Evolutionary conservation across 2,113 vertebrate genomes (phyloP).

Genomic region (Bathybates hornii): DNA sequence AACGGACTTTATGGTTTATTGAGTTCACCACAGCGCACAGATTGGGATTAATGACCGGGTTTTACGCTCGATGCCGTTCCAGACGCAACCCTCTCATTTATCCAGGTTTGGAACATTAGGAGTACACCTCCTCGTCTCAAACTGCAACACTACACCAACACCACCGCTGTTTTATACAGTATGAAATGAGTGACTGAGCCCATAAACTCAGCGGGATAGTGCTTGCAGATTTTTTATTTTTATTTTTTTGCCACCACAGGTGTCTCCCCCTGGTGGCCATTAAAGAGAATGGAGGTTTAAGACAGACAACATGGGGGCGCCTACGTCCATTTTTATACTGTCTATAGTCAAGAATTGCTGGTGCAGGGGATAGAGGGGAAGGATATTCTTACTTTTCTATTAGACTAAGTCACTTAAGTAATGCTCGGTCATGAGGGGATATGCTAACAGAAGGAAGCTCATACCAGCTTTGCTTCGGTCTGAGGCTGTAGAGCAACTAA

Average conservation of each 20-base stretch:
- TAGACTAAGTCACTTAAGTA: background rate
- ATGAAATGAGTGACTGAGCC: background rate
- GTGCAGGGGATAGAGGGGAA: rapidly evolving
- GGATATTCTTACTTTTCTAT: background rate
- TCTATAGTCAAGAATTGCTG: background rate
- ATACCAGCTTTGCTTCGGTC: background rate
- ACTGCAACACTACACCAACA: background rate
- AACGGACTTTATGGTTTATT: rapidly evolving
- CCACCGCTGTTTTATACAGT: background rate
- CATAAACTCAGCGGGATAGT: background rate
- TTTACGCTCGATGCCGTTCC: background rate
- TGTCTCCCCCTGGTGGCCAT: background rate
- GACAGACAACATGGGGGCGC: background rate
- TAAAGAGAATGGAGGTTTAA: background rate
- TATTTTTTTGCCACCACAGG: background rate
- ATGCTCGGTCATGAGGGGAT: background rate
- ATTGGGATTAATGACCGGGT: rapidly evolving
- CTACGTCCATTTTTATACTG: background rate
- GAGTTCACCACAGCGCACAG: background rate
- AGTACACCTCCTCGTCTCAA: background rate
- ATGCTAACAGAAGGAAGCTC: background rate
- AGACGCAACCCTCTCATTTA: background rate
- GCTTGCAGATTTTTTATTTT: background rate
- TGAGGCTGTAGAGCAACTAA: background rate
- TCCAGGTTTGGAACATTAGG: background rate